Evolutionary conservation across 53 echinoderm and acorn worm species (phyloP).

Genomic region (Holothuria scabra): DNA sequence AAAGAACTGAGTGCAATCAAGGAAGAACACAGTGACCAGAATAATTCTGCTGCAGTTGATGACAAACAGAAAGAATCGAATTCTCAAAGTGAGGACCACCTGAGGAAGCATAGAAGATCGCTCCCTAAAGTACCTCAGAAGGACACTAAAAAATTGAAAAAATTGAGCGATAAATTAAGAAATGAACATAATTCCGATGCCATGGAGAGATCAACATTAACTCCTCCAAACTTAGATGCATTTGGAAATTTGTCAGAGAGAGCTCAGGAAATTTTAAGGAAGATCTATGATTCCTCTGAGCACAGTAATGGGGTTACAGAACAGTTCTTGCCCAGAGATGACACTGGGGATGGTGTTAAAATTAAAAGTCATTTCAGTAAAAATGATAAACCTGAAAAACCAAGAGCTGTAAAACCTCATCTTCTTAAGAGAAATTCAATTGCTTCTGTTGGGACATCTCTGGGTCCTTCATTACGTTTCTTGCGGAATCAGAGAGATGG

Average conservation of each 20-base stretch:
- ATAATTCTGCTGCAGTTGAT: not conserved
- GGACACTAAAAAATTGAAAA: not conserved
- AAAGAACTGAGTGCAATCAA: slow-evolving; percentile 24
- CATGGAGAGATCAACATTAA: slow-evolving; percentile 30
- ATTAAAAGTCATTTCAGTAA: not conserved
- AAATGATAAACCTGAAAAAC: not conserved
- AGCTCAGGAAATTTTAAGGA: slow-evolving; percentile 90
- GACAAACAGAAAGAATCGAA: too few species aligned
- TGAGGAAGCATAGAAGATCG: slow-evolving; percentile 1
- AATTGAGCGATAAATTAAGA: not conserved
- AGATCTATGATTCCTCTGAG: slow-evolving; percentile 63
- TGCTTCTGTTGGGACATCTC: slow-evolving; percentile 32
- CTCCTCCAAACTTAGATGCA: slow-evolving; percentile 71
- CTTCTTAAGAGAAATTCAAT: slow-evolving; percentile 57
- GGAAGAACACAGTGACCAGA: not conserved
- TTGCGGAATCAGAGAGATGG: slow-evolving; percentile 16
- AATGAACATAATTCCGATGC: slow-evolving; percentile 4
- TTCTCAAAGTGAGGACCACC: not conserved
- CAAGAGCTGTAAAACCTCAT: not conserved
- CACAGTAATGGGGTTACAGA: not conserved
- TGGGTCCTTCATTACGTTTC: not conserved
- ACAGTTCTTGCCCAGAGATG: not conserved
- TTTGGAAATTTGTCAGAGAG: slow-evolving; percentile 80
- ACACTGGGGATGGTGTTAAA: not conserved
- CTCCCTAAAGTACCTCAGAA: slow-evolving; percentile 5